Base-by-base conservation (phyloP, 2,888 invertebrate species). In the Andricus curvator region DNA sequence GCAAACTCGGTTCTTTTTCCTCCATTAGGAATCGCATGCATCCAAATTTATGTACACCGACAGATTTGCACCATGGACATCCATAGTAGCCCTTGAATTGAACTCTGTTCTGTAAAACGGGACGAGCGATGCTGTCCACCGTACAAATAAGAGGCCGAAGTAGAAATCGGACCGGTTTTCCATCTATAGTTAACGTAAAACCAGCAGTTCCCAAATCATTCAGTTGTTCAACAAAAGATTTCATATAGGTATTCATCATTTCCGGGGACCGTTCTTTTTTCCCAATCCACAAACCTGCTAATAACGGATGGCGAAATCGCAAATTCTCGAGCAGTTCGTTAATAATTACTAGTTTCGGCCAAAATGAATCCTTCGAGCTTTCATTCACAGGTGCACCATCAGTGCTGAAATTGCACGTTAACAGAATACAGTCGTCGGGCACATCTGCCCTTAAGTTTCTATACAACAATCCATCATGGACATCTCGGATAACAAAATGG, bases 211-310 rank as follows among this genome's bases (percentile, higher is more conserved):
- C 33, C 9, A 67, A 29, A 5, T 67, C 22, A 25, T 78, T 64
- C 29, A 56, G 13, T 56, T 37, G 44, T 20, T 48, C 51, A 15
- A 78, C 68, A 25, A 78, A 68, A 15, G 20, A 29, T 68, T 20
- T 5, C n/a, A 78, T 25, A 41, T n/a, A 67, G 5, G 33, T 33
- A 41, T 78, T 78, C 78, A 78, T 78, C 22, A 68, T 33, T 29
- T 44, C 67, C 5, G 56, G 78, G 48, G 67, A 67, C 2, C 60
- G 78, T 78, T 78, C 78, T 29, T 68, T 78, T 25, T 64, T 33
- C 9, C 62, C 67, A 67, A 78, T 29, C 62, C 78, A 78, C 41
- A 78, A 64, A 44, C 78, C 67, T 17, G 78, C 78, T 41, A 78
- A 48, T 48, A 78, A 60, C 20, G 51, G 29, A 48, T 15, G 15